phyloP scores from a whole-genome alignment of 2,888 invertebrate species.

The Hedychridium roseum region DNA sequence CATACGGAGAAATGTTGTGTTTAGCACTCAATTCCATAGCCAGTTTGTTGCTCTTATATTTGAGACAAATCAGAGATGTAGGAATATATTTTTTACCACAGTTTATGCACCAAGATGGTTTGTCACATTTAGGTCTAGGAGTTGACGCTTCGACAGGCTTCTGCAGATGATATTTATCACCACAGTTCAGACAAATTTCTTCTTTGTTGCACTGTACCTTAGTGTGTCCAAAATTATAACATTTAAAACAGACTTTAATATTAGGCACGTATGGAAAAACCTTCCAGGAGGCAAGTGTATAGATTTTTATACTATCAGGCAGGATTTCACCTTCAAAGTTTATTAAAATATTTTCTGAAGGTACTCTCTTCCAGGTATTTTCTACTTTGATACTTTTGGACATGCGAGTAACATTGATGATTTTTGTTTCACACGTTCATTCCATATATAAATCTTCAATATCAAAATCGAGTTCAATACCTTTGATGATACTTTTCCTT shows the following conservation, averaged over 20 bases:
- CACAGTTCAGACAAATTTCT: neutral
- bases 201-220: neutral
- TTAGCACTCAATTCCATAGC: neutral
- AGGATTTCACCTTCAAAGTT: neutral
- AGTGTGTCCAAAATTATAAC: neutral
- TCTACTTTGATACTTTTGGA: neutral
- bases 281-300: neutral
- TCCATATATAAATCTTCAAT: neutral
- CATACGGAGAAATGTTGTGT: neutral
- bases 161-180: neutral
- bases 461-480: neutral
- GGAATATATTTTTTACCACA: neutral
- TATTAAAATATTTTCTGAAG: neutral
- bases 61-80: neutral
- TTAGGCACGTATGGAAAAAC: neutral
- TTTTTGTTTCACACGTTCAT: too few relatives aligned
- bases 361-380: neutral
- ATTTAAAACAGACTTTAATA: neutral
- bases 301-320: neutral
- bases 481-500: neutral
- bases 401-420: neutral
- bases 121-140: neutral
- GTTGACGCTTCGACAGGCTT: too few relatives aligned
- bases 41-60: neutral
- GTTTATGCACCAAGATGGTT: neutral